phyloP scores from a whole-genome alignment of 2,888 invertebrate species.

The Colletes collaris region DNA sequence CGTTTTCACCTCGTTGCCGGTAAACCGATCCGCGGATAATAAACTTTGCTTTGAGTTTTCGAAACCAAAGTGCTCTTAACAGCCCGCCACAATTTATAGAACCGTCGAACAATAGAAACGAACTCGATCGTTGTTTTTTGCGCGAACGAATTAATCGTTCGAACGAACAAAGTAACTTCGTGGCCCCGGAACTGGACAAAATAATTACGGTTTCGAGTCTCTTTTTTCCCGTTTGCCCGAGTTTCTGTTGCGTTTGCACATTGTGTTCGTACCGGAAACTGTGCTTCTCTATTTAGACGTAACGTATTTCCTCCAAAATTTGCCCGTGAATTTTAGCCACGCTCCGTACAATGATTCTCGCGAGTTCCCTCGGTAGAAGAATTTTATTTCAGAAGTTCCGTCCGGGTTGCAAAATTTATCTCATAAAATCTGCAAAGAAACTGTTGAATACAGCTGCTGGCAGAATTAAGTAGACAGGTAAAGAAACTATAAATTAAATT shows the following conservation, averaged over 20 bases:
- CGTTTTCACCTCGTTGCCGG: too few relatives aligned
- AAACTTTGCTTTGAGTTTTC: not conserved
- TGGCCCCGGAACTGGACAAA: slow-evolving; percentile 5
- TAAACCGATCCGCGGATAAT: not conserved
- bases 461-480: too few relatives aligned
- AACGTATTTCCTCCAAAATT: too few relatives aligned
- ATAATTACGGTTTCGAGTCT: not conserved
- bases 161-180: not conserved
- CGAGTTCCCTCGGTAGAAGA: not conserved
- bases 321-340: too few relatives aligned
- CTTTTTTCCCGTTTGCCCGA: too few relatives aligned
- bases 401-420: not conserved
- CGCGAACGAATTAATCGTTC: slow-evolving; percentile 32
- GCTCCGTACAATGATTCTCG: too few relatives aligned
- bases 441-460: too few relatives aligned
- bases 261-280: too few relatives aligned
- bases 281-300: too few relatives aligned
- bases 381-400: not conserved
- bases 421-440: not conserved
- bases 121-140: not conserved
- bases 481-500: too few relatives aligned
- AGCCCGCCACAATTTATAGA: not conserved
- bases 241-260: too few relatives aligned
- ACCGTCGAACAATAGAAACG: not conserved
- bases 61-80: not conserved